Evolutionary conservation across 2,888 invertebrate species (phyloP).

Genomic region (Eutolmus rufibarbis): DNA sequence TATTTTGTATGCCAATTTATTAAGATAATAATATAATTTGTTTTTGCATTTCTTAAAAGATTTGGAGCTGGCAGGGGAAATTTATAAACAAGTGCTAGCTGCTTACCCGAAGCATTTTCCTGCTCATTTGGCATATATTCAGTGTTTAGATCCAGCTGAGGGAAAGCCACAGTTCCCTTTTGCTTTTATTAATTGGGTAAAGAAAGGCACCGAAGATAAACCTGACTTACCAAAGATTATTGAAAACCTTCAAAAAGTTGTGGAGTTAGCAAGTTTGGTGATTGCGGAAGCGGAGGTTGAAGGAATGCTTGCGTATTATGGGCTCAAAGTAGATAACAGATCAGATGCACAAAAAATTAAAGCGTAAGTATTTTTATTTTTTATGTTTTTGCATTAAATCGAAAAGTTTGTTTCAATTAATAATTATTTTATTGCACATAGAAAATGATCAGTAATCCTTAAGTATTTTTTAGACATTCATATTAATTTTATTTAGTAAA

Average conservation of each 20-base stretch:
- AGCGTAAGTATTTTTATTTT: conserved; percentile 66
- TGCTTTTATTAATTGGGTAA: conserved; percentile 54
- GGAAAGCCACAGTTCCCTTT: conserved; percentile 64
- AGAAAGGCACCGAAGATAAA: conserved; percentile 54
- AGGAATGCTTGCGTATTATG: conserved; percentile 80
- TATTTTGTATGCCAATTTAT: background rate
- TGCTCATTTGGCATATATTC: conserved; percentile 80
- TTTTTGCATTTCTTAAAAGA: conserved; percentile 60
- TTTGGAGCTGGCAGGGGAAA: conserved; percentile 70
- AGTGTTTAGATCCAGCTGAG: conserved; percentile 70
- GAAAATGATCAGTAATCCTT: background rate
- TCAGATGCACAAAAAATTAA: conserved; percentile 85
- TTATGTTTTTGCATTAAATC: background rate
- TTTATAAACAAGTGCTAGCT: conserved; percentile 78
- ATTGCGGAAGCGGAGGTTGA: conserved; percentile 78
- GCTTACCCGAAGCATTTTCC: conserved; percentile 79
- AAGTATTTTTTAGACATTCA: background rate
- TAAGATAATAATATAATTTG: background rate
- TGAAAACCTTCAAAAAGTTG: conserved; percentile 65
- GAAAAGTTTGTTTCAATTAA: background rate
- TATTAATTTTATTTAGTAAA: background rate
- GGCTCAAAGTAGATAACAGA: conserved; percentile 84
- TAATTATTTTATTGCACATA: background rate
- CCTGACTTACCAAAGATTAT: conserved; percentile 61
- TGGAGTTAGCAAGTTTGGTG: conserved; percentile 72